A percentile compares a stretch with the other conserved stretches of the same genome.
Conservation (phyloP, 2,797 vertebrate species). For the Chiloscyllium punctatum region DNA sequence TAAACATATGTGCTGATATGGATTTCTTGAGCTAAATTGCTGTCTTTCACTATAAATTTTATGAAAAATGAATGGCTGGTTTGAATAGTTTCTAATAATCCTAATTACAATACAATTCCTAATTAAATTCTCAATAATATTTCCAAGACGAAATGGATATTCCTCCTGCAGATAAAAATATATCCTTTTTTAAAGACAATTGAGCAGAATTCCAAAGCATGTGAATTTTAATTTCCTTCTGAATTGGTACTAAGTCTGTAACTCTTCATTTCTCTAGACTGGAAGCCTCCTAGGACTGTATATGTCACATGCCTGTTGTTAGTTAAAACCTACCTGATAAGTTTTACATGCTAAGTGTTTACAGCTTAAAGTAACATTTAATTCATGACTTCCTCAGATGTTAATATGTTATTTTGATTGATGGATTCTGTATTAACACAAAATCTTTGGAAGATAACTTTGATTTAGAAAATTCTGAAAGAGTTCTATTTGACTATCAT, state of each 20-base stretch:
- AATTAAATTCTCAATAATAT: neutral
- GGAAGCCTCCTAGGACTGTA: neutral
- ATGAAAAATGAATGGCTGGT: neutral
- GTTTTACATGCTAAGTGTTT: neutral
- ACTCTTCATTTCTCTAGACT: neutral
- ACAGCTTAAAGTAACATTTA: neutral
- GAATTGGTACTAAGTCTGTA: no score
- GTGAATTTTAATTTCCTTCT: neutral
- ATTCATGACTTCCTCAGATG: neutral
- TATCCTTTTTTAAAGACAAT: neutral
- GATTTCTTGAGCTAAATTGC: neutral
- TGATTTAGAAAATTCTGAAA: neutral
- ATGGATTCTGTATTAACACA: neutral
- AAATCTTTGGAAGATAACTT: neutral
- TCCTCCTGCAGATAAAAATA: neutral
- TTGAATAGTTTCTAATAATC: neutral
- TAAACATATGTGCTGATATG: neutral
- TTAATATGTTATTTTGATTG: neutral
- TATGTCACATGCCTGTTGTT: neutral
- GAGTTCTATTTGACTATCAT: neutral
- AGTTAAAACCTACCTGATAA: neutral
- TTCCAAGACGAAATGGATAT: neutral
- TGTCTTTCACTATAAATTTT: neutral
- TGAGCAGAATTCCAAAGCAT: neutral
- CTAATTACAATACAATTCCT: no score